Base-by-base conservation (phyloP, 2,113 vertebrate genomes). In the Cacatua alba region DNA sequence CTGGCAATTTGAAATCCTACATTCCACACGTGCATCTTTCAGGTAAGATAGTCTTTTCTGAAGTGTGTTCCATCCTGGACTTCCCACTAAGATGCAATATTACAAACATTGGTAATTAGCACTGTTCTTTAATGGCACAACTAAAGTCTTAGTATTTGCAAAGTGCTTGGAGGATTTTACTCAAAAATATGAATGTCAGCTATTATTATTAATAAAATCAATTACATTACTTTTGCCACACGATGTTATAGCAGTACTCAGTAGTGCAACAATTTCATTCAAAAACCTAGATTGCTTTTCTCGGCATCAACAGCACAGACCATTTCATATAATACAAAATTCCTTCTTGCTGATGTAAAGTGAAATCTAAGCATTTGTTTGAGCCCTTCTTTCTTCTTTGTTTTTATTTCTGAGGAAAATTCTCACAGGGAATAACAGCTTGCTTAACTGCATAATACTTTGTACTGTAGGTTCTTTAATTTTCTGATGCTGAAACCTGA, bases 311-410 rank as follows among this genome's bases (percentile, higher is more conserved):
- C 46, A 83, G 20, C 60, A 76, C 16, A 57, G 11, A 57, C 28
- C 1, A 64, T 88, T 83, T 90, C 64, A 91, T 78, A 33, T 43
- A 90, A 92, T 81, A 92, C 74, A 92, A 96, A 95, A 84, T 20
- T 64, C 19, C 39, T 79, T 88, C 62, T 65, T 92, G 8, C 55
- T 81, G 78, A 70, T 85, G 17, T 43, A 86, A 74, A 88, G 25
- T 55, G 33, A 91, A 90, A 91, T 46, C 44, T 59, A 72, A 53
- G 44, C 84, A 43, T 70, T 92, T 96, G 39, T 82, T 88, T 78
- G 37, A 86, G 23, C 18, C 4, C 85, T 77, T 57, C 28, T 76
- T 87, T 59, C 17, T 55, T 84, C 11, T 46, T 76, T 3, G 4
- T 72, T 81, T 88, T 76, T 74, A 67, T 90, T 95, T 95, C 57